phyloP scores from a whole-genome alignment of 64 coral and sea anemone species.

The Montipora sp. region DNA sequence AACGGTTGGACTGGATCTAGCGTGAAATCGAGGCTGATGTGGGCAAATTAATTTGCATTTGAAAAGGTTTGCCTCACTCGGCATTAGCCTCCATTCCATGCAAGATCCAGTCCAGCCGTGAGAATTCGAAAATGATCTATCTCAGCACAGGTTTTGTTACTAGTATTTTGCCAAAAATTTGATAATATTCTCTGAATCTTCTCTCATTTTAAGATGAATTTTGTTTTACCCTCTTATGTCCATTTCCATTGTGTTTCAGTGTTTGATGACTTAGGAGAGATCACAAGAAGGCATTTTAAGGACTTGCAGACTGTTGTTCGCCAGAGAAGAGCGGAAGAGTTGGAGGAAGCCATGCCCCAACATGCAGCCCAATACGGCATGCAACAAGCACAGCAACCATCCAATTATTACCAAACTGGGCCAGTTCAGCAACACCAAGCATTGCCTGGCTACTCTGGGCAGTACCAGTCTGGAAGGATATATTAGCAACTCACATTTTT shows the following conservation, averaged over 20 bases:
- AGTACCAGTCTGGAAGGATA: slow-evolving; percentile 22
- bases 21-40: too few species aligned
- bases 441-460: background rate
- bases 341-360: background rate
- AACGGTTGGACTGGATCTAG: too few species aligned
- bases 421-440: slow-evolving; percentile 15
- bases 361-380: background rate
- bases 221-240: too few species aligned
- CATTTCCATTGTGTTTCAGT: slow-evolving; percentile 29
- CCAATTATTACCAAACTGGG: slow-evolving; percentile 49
- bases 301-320: slow-evolving; percentile 68
- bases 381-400: slow-evolving; percentile 1
- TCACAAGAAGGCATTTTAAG: slow-evolving; percentile 73
- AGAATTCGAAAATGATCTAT: too few species aligned
- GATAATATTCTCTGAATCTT: too few species aligned
- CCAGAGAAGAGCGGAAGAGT: slow-evolving; percentile 43
- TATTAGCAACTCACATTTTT: background rate
- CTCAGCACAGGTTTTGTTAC: too few species aligned
- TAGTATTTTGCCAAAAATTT: too few species aligned
- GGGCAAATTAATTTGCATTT: too few species aligned
- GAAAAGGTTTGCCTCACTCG: too few species aligned
- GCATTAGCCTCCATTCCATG: too few species aligned
- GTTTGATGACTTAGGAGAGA: slow-evolving; percentile 78
- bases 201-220: too few species aligned
- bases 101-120: too few species aligned